Percentiles rank a stretch among this genome's conserved stretches.
phyloP scores from a whole-genome alignment of 2,888 invertebrate genomes.

The Caenorhabditis wallacei region DNA sequence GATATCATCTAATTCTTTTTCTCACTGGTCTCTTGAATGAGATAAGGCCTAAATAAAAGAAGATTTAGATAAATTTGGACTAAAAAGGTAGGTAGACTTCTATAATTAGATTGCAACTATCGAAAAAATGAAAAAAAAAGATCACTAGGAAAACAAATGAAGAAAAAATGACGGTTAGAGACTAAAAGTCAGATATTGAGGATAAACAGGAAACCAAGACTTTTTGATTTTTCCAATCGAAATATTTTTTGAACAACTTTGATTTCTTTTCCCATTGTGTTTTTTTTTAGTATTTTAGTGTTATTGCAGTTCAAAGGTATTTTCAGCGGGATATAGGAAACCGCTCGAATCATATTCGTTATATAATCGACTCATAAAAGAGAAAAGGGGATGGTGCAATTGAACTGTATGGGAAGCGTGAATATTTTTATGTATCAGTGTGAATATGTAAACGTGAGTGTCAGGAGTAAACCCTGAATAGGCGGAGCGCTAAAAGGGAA shows the following conservation, averaged over 20 bases:
- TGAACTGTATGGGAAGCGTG: neutral
- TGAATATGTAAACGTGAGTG: neutral
- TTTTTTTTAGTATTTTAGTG: too few relatives aligned
- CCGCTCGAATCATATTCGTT: neutral
- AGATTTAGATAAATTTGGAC: neutral
- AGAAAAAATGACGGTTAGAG: too few relatives aligned
- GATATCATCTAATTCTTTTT: slow-evolving; percentile 23
- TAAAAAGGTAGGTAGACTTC: neutral
- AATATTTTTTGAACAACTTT: too few relatives aligned
- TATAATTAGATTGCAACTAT: too few relatives aligned
- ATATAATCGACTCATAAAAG: slow-evolving; percentile 12
- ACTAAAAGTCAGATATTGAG: too few relatives aligned
- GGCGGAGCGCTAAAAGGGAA: slow-evolving; percentile 8
- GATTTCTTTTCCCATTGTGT: neutral
- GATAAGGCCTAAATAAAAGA: neutral
- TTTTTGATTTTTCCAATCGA: too few relatives aligned
- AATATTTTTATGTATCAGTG: neutral
- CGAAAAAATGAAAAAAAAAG: too few relatives aligned
- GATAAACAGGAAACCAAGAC: neutral
- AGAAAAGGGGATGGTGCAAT: neutral
- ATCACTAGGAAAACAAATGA: too few relatives aligned
- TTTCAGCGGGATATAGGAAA: slow-evolving; percentile 31
- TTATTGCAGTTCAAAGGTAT: slow-evolving; percentile 39
- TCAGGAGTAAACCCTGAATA: neutral
- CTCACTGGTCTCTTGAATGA: neutral